Evolutionary conservation across 2,797 vertebrate species (phyloP).

Genomic region (Amblyopsis hoosieri): DNA sequence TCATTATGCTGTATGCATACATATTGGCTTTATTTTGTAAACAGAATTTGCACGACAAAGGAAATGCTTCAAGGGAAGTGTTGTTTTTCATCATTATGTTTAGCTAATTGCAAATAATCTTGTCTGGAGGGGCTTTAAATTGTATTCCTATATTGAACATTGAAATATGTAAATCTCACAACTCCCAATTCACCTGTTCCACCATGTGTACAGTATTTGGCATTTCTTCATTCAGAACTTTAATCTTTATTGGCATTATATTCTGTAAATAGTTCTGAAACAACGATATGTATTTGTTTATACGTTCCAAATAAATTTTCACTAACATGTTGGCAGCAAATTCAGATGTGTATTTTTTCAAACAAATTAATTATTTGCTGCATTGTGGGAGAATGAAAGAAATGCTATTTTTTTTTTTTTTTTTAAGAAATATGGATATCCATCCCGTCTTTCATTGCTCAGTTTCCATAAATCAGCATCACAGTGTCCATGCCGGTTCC

Average conservation of each 20-base stretch:
- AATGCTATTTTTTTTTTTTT: conserved; percentile 39
- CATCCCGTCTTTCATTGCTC: conserved; percentile 68
- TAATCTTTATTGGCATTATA: not conserved
- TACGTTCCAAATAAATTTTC: not conserved
- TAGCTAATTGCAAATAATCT: too few relatives aligned
- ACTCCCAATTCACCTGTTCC: conserved; percentile 36
- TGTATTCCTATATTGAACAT: too few relatives aligned
- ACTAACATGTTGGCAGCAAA: not conserved
- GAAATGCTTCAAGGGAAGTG: conserved; percentile 5
- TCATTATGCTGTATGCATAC: too few relatives aligned
- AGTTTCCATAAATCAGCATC: conserved; percentile 71
- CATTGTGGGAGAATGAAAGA: conserved; percentile 57
- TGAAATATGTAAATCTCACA: not conserved
- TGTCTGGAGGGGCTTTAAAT: too few relatives aligned
- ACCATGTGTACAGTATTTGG: conserved; percentile 19
- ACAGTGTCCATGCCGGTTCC: conserved; percentile 73
- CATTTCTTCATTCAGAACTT: conserved; percentile 34
- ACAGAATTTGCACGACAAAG: too few relatives aligned
- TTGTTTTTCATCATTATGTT: not conserved
- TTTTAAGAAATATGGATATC: conserved; percentile 57
- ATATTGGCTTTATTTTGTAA: too few relatives aligned
- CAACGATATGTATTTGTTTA: too few relatives aligned
- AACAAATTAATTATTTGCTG: conserved; percentile 5
- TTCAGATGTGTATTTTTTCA: conserved; percentile 5
- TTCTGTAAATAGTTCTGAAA: too few relatives aligned